Conservation (phyloP, 2,888 invertebrate species). For the Lepidochrysops patricia region DNA sequence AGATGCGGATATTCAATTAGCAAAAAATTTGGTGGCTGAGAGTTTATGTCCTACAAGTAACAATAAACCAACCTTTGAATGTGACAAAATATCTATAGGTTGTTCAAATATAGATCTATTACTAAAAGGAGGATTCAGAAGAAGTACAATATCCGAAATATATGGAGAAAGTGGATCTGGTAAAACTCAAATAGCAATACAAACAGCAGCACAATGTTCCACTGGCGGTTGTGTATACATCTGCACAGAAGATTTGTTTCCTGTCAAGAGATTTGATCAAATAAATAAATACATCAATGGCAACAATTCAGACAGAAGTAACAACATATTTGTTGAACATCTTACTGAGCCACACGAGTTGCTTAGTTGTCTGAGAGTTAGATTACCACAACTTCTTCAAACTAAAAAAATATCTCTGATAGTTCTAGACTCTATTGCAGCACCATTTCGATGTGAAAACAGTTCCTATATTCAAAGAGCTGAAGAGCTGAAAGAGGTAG, state of each 20-base stretch:
- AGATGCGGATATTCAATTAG: constrained; percentile 40
- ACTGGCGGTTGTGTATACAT: constrained; percentile 77
- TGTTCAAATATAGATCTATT: constrained; percentile 75
- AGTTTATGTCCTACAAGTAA: constrained; percentile 33
- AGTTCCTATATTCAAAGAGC: constrained; percentile 59
- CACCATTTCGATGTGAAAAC: constrained; percentile 57
- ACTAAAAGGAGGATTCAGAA: constrained; percentile 79
- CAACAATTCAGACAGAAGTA: constrained; percentile 36
- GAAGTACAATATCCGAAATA: constrained; percentile 82
- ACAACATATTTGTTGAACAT: constrained; percentile 59
- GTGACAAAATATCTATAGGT: constrained; percentile 60
- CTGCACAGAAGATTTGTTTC: constrained; percentile 83
- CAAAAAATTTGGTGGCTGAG: constrained; percentile 44
- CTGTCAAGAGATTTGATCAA: constrained; percentile 57
- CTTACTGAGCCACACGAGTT: constrained; percentile 55
- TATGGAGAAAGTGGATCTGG: constrained; percentile 87
- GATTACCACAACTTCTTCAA: constrained; percentile 46
- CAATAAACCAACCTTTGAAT: constrained; percentile 33
- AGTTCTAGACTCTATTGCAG: constrained; percentile 62
- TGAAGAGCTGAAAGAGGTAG: constrained; percentile 58
- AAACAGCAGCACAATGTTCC: constrained; percentile 80
- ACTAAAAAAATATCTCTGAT: constrained; percentile 40
- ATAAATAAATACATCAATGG: constrained; percentile 36
- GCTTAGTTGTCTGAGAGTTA: constrained; percentile 48
- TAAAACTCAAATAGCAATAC: constrained; percentile 87